Evolutionary conservation across 35 echinoderm and acorn worm species (phyloP).

Genomic region (Stichopus chloronotus): DNA sequence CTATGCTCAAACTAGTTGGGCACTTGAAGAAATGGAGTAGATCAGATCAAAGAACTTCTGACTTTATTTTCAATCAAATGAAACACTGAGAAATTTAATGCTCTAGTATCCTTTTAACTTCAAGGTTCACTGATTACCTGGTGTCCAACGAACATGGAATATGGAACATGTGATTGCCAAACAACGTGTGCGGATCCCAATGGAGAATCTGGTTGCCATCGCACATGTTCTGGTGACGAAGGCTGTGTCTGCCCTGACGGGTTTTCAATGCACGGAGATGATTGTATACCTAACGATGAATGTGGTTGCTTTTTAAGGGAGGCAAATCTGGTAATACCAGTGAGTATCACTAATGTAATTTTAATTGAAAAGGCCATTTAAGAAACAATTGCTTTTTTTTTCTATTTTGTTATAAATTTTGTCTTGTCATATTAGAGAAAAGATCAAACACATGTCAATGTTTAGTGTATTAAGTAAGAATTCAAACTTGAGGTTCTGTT

Average conservation of each 20-base stretch:
- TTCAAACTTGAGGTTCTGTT: no score
- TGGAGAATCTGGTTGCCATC: not conserved
- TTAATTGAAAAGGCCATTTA: no score
- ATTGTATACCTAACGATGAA: not conserved
- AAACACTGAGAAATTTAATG: no score
- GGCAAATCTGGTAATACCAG: not conserved
- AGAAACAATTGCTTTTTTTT: no score
- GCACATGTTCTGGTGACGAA: not conserved
- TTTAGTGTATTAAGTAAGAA: no score
- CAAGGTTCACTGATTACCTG: not conserved
- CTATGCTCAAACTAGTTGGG: no score
- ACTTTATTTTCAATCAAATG: no score
- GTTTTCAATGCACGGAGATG: not conserved
- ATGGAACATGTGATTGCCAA: not conserved
- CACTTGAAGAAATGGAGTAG: no score
- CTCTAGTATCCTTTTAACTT: not conserved
- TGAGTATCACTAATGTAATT: not conserved
- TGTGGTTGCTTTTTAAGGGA: conserved; percentile 3
- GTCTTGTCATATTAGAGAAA: no score
- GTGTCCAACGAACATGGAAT: not conserved
- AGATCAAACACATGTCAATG: no score
- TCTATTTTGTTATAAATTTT: no score
- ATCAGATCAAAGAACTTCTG: no score
- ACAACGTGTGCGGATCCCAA: not conserved
- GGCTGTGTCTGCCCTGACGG: not conserved